Conservation (phyloP, 1,140 invertebrate genomes). For the Condylostylus longicornis region DNA sequence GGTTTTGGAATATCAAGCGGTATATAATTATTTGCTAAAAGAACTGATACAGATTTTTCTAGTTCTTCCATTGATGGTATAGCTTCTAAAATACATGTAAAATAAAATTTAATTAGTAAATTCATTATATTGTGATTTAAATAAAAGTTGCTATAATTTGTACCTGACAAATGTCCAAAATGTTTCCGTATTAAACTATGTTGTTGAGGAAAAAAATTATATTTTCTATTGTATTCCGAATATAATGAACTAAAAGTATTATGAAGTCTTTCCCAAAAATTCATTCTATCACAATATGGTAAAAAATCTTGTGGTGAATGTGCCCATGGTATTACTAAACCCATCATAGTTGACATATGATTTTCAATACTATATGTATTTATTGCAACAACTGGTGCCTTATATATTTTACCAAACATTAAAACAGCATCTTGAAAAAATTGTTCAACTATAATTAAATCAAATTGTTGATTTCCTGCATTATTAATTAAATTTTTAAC, state of each 20-base stretch:
- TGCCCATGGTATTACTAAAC: conserved; percentile 18
- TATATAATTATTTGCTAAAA: conserved; percentile 28
- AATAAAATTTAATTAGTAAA: not conserved
- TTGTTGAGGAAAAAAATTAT: conserved; percentile 15
- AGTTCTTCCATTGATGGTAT: conserved; percentile 33
- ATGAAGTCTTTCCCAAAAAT: conserved; percentile 13
- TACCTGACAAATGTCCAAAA: conserved; percentile 15
- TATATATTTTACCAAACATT: conserved; percentile 27
- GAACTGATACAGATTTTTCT: conserved; percentile 31
- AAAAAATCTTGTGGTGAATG: conserved; percentile 21
- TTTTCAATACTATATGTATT: conserved; percentile 23
- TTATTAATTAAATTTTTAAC: conserved; percentile 15
- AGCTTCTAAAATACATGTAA: conserved; percentile 9
- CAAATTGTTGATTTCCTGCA: conserved; percentile 27
- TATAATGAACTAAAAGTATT: conserved; percentile 15
- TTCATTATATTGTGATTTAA: not conserved
- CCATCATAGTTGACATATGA: conserved; percentile 24
- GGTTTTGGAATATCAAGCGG: conserved; percentile 22
- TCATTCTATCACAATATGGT: conserved; percentile 7
- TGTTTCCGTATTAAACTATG: conserved; percentile 20
- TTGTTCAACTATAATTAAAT: conserved; percentile 33
- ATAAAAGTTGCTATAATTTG: conserved; percentile 7
- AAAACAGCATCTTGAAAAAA: conserved; percentile 33
- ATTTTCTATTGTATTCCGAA: conserved; percentile 4
- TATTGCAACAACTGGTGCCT: conserved; percentile 30